Evolutionary conservation across 1,140 invertebrate species (phyloP), one percentile per base, ranked within the genome.

Genomic region (Macrotrachela quadricornifera): DNA sequence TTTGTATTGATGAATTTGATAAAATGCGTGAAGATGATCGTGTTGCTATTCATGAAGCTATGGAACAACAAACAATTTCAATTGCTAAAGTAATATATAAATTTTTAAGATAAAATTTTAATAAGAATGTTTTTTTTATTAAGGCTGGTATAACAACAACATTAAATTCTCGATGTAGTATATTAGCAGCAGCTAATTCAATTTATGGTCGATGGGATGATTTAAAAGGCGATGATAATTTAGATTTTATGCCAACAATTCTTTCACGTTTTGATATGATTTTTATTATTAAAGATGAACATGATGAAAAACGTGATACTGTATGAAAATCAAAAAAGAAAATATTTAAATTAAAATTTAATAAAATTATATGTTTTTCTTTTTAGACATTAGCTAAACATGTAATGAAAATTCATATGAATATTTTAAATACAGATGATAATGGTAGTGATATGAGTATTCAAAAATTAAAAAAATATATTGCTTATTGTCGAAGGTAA

Each of bases 191-290:
- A 10, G 94, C 94, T 3, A 99, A 99, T 71, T 92, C 87, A 17
- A 85, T 96, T 44, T 96, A 87, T 70, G 94, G 92, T 4, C 76
- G 88, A 37, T 99, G 92, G 94, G 94, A 99, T 66, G 92, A 99
- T 57, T 83, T 81, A 0, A 94, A 94, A 66, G 91, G 87, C 9
- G 85, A 91, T 60, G 87, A 95, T 58, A 99, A 99, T 65, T 97
- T 99, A 58, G 88, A 99, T 68, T 99, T 99, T 64, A 94, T 99
- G 86, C 94, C 94, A 0, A 97, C 94, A 0, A 99, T 99, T 70
- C 74, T 99, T n/a, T 97, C 94, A 0, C 78, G 94, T 69, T 99
- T 99, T 66, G 94, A 99, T 68, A 96, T 92, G 85, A 99, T 99
- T 59, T 99, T 95, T 65, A 90, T 99, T 62, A 83, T 99, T 0